A percentile compares a stretch with the other conserved stretches of the same genome.
phyloP scores from a whole-genome alignment of 2,113 vertebrate species.

The Stigmatopora argus region DNA sequence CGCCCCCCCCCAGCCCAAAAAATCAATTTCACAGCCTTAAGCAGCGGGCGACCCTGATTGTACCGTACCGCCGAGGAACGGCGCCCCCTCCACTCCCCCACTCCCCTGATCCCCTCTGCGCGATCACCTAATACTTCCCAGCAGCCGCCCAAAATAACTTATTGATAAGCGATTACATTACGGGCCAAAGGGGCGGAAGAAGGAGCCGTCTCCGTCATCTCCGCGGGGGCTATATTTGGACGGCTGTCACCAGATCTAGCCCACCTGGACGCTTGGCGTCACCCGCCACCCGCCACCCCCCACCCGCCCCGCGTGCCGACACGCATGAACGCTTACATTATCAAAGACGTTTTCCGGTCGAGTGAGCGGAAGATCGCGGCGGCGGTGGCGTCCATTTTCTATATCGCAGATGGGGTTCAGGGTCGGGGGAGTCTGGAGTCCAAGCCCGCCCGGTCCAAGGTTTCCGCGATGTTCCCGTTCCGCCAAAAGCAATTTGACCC shows the following conservation, averaged over 20 bases:
- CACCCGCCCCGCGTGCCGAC: conserved; percentile 29
- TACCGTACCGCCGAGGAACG: conserved; percentile 63
- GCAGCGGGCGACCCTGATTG: conserved; percentile 65
- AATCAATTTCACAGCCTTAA: conserved; percentile 68
- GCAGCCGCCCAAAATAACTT: conserved; percentile 54
- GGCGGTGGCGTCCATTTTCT: background rate
- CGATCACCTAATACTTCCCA: conserved; percentile 59
- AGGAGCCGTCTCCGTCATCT: conserved; percentile 67
- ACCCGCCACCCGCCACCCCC: too few relatives aligned
- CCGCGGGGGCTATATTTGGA: conserved; percentile 58
- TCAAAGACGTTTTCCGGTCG: conserved; percentile 3
- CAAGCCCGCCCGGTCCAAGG: too few relatives aligned
- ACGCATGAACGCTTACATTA: conserved; percentile 20
- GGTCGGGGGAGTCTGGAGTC: background rate
- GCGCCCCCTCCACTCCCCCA: background rate
- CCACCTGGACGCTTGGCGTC: conserved; percentile 40
- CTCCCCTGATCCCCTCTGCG: conserved; percentile 5
- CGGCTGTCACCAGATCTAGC: conserved; percentile 57
- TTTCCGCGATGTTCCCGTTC: too few relatives aligned
- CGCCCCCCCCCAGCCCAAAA: conserved; percentile 30
- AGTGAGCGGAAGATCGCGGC: background rate
- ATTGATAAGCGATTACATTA: conserved; percentile 66
- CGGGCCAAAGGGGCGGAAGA: conserved; percentile 58
- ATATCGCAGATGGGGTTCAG: background rate
- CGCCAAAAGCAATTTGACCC: too few relatives aligned